These are phyloP conservation scores for Perca fluviatilis DNA, from an alignment of 2,113 vertebrate species.

Conservation along the genomic window DNA sequence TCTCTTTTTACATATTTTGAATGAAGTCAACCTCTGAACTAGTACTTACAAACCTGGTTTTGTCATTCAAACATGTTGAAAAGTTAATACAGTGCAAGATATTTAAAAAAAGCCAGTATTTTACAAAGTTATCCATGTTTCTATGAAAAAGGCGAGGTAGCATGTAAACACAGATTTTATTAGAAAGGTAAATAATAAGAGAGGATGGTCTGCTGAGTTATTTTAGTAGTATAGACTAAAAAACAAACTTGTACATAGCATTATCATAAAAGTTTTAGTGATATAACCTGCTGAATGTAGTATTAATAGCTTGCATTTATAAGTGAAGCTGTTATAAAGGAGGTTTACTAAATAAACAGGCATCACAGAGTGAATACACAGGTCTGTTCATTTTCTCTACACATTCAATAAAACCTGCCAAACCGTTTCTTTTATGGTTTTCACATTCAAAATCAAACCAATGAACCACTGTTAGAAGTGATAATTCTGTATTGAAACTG, in stretches of 20 bases:
- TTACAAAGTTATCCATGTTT: neutral
- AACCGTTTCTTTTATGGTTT: constrained; percentile 12
- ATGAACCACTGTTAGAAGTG: constrained; percentile 7
- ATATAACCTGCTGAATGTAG: constrained; percentile 81
- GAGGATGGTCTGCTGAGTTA: neutral
- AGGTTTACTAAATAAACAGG: constrained; percentile 25
- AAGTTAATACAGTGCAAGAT: neutral
- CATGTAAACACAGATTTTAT: constrained; percentile 6
- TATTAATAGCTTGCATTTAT: constrained; percentile 65
- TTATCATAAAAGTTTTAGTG: constrained; percentile 45
- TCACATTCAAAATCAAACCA: neutral
- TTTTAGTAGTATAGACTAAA: constrained; percentile 38
- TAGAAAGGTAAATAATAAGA: neutral
- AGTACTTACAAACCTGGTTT: neutral
- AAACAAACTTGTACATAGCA: constrained; percentile 61
- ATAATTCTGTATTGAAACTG: constrained; percentile 27
- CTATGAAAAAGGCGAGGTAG: neutral
- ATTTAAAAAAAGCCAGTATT: neutral
- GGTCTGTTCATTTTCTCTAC: constrained; percentile 20
- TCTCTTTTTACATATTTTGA: neutral
- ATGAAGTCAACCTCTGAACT: neutral
- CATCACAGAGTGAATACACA: constrained; percentile 10
- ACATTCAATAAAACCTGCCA: constrained; percentile 17
- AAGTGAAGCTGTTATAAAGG: constrained; percentile 36
- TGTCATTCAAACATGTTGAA: neutral